Base-by-base conservation (phyloP, 2,113 vertebrate genomes). In the Sakesphorus luctuosus region DNA sequence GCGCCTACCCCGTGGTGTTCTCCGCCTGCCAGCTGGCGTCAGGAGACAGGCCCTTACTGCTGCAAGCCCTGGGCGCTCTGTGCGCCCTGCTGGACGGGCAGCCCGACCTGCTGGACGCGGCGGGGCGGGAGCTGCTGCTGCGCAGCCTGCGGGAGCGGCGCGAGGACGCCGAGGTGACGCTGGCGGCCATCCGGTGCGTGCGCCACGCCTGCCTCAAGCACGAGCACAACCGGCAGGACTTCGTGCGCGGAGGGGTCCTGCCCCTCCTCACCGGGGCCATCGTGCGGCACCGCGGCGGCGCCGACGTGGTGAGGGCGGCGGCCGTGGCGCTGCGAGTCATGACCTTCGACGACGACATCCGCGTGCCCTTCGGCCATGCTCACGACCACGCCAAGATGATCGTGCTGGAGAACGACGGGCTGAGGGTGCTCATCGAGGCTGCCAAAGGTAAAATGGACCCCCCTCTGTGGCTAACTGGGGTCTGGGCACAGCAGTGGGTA, bases 271-370 rank as follows among this genome's bases (percentile, higher is more conserved):
- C 98, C 0, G 84, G 85, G 0, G 98, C 98, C 33, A 96, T 99
- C 2, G 15, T 59, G 9, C 97, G 18, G 55, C 98, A 99, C 9
- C 62, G 95, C 0, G 18, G 12, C 75, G 93, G 94, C 0, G 96
- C 98, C 0, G 97, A 98, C 0, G 89, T 99, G 5, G 98, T 99
- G 18, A 98, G 97, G 33, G 97, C 98, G 26, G 99, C 98, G 3
- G 97, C 98, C n/a, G 84, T 92, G 0, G 97, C 98, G 2, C 98
- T 99, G 25, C 95, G 98, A n/a, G 20, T 99, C 90, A 98, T 99
- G 98, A 99, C 99, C 1, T 99, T 99, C 8, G 99, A 99, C 1
- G 99, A 99, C 5, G 99, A 99, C 77, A 97, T 99, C 91, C 98
- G 99, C 0, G 99, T 99, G 80, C 97, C 99, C 29, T 99, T 99